Evolutionary conservation across 92 coral and sea anemone species (phyloP), one percentile per base, ranked within the genome.

Genomic region (Epizoanthus fatuus): DNA sequence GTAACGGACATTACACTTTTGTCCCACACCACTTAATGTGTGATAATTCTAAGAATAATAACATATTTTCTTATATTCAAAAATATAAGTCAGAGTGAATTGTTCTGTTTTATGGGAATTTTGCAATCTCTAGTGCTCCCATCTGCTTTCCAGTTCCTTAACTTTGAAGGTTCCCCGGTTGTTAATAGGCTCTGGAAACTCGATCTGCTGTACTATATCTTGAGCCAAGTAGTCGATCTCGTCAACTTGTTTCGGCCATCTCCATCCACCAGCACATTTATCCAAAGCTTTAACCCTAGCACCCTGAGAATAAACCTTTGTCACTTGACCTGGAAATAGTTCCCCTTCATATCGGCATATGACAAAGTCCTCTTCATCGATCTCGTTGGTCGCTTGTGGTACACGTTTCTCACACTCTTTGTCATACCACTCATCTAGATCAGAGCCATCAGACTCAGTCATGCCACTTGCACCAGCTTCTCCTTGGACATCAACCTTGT

Each of bases 201-300:
- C 68, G 17, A 75, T 75, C 69, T 75, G 58, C 81, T 75, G 68
- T 58, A 56, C 68, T 54, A 79, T 86, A 60, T 88, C 87, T 42
- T 88, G 66, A 52, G 63, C 72, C 17, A 49, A 65, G 58, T 88
- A 88, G 66, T 88, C 91, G 37, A 88, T 81, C 59, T 88, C 84
- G 73, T 88, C 91, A 20, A 39, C 29, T 57, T 87, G 83, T 63
- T 81, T 87, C 22, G 91, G 83, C 91, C 87, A 87, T 53, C 87
- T 88, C 87, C 91, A 88, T 57, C 91, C 91, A 51, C 91, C 91
- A 88, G 72, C 87, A 88, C 91, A 81, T 66, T 88, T 81, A 45
- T 81, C 87, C 62, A 84, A 54, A 42, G 80, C 87, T 54, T 88
- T 88, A 56, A 88, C 69, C 32, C 79, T 81, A 12, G 89, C 89